These are phyloP conservation scores for Cyprinodon tularosa DNA, from an alignment of 2,113 vertebrate genomes.

Conservation along the genomic window DNA sequence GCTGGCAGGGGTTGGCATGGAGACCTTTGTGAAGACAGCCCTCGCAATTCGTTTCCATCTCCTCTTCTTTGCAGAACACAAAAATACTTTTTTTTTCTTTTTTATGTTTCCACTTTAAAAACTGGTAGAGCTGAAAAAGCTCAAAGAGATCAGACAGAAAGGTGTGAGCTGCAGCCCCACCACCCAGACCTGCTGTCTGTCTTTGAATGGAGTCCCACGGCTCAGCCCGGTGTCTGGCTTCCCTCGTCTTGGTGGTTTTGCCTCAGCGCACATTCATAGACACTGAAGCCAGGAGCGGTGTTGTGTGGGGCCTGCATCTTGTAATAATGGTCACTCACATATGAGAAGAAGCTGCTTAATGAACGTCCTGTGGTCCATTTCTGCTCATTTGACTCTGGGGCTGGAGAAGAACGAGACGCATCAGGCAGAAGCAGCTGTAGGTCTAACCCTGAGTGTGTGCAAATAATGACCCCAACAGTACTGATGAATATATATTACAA, in stretches of 20 bases:
- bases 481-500: background rate
- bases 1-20: slow-evolving; percentile 63
- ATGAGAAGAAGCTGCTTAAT: slow-evolving; percentile 26
- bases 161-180: background rate
- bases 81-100: slow-evolving; percentile 22
- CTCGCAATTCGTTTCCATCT: slow-evolving; percentile 40
- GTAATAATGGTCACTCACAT: slow-evolving; percentile 14
- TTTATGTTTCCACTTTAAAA: slow-evolving; percentile 11
- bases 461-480: background rate
- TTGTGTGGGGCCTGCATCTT: background rate
- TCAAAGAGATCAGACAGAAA: slow-evolving; percentile 9
- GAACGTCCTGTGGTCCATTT: slow-evolving; percentile 27
- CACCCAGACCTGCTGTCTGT: background rate
- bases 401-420: background rate
- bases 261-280: background rate
- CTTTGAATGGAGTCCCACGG: background rate
- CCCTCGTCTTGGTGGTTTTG: background rate
- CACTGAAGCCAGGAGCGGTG: background rate
- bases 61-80: slow-evolving; percentile 2
- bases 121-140: slow-evolving; percentile 4
- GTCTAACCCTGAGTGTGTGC: background rate
- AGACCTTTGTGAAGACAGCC: slow-evolving; percentile 47
- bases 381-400: slow-evolving; percentile 9
- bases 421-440: background rate
- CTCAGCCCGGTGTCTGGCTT: background rate